A percentile compares a stretch with the other conserved stretches of the same genome.
These are phyloP conservation scores for Zaprionus africanus DNA, from an alignment of 1,140 invertebrate species.

Conservation along the genomic window DNA sequence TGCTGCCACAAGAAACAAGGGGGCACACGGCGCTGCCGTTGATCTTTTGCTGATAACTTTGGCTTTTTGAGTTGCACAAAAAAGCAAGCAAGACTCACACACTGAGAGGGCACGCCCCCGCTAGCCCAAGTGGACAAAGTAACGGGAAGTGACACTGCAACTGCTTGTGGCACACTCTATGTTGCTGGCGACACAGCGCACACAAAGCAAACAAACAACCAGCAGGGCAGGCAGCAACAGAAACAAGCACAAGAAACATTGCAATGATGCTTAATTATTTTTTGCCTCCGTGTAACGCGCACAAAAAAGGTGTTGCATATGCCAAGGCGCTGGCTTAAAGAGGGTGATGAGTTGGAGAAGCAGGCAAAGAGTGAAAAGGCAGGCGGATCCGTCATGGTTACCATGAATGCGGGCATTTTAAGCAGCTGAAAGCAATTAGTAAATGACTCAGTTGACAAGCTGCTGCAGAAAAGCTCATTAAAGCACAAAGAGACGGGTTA, in stretches of 20 bases:
- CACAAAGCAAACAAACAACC: slow-evolving; percentile 41
- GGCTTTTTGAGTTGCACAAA: slow-evolving; percentile 61
- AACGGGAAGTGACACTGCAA: slow-evolving; percentile 30
- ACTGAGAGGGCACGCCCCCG: slow-evolving; percentile 10
- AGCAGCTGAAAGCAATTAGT: slow-evolving; percentile 18
- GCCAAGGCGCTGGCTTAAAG: slow-evolving; percentile 15
- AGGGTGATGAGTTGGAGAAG: background rate
- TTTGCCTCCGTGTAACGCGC: slow-evolving; percentile 9
- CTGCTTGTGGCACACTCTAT: slow-evolving; percentile 14
- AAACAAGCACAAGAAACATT: slow-evolving; percentile 22
- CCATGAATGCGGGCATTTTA: background rate
- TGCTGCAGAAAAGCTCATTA: background rate
- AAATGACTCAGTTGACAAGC: slow-evolving; percentile 14
- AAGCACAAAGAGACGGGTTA: too few species aligned
- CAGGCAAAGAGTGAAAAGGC: background rate
- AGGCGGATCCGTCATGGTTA: background rate
- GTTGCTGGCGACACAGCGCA: slow-evolving; percentile 56
- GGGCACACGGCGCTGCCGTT: slow-evolving; percentile 59
- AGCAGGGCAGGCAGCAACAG: background rate
- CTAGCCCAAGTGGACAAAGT: slow-evolving; percentile 46
- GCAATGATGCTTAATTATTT: slow-evolving; percentile 73
- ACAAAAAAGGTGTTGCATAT: slow-evolving; percentile 25
- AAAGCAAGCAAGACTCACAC: background rate
- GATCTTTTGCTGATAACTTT: slow-evolving; percentile 82
- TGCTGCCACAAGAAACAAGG: slow-evolving; percentile 44